A percentile compares a stretch with the other conserved stretches of the same genome.
Conservation (phyloP, 2,888 invertebrate species). For the Acheta domesticus region DNA sequence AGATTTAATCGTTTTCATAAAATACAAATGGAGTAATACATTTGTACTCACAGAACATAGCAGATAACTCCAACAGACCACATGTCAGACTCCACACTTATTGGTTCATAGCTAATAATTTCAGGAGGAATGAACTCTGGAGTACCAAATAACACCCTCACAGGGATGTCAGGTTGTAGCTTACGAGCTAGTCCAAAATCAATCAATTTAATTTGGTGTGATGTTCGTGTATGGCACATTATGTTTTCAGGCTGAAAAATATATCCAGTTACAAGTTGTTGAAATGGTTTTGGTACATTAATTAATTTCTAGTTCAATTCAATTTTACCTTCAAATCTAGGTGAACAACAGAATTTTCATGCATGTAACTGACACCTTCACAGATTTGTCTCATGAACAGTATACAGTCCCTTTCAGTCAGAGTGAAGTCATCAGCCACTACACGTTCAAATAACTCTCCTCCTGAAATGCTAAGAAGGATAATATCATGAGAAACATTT, state of each 20-base stretch:
- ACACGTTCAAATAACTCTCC: conserved; percentile 93
- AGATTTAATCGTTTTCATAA: no score
- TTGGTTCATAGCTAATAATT: conserved; percentile 84
- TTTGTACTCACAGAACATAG: conserved; percentile 77
- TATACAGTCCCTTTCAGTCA: conserved; percentile 82
- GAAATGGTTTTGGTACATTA: no score
- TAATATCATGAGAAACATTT: background rate
- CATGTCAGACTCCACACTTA: conserved; percentile 85
- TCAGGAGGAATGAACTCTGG: conserved; percentile 92
- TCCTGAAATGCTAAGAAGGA: conserved; percentile 71
- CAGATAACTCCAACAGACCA: conserved; percentile 94
- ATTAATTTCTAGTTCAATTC: no score
- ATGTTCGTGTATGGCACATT: conserved; percentile 80
- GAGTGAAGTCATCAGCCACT: conserved; percentile 85
- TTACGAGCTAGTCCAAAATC: conserved; percentile 88
- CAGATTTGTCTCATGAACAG: conserved; percentile 88
- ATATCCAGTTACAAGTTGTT: background rate
- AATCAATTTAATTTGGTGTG: conserved; percentile 85
- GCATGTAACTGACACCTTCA: conserved; percentile 88
- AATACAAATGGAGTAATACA: no score
- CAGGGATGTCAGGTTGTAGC: conserved; percentile 62
- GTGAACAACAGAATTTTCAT: conserved; percentile 77
- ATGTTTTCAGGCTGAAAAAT: conserved; percentile 81
- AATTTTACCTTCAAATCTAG: conserved; percentile 74
- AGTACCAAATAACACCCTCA: conserved; percentile 79